Percentiles rank a stretch among this genome's conserved stretches.
Conservation (phyloP, 2,888 invertebrate species). For the Erpobdella octoculata region DNA sequence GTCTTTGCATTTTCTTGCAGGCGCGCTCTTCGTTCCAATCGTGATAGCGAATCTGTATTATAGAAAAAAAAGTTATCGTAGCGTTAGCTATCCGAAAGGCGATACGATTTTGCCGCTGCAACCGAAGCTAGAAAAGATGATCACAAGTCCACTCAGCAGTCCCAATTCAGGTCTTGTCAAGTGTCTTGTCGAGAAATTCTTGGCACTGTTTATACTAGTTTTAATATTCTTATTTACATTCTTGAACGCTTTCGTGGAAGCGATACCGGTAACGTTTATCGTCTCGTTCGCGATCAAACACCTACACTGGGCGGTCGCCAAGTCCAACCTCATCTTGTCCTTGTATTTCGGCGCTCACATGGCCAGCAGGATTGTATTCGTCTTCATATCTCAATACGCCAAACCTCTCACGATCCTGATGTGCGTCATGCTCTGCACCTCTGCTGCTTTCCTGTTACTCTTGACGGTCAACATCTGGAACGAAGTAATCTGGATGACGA, state of each 20-base stretch:
- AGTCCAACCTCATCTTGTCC: conserved; percentile 22
- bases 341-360: conserved; percentile 21
- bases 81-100: too few species aligned
- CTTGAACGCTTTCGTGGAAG: conserved; percentile 29
- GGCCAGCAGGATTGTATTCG: conserved; percentile 26
- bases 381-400: conserved; percentile 19
- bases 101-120: too few species aligned
- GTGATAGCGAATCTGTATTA: too few species aligned
- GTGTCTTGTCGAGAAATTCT: not conserved
- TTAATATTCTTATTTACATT: conserved; percentile 24
- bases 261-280: conserved; percentile 21
- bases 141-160: too few species aligned
- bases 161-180: too few species aligned
- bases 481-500: conserved; percentile 23
- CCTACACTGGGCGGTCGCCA: conserved; percentile 24
- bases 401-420: conserved; percentile 22
- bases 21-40: too few species aligned
- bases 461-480: conserved; percentile 4
- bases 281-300: conserved; percentile 26
- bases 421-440: conserved; percentile 16
- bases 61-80: too few species aligned
- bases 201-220: not conserved
- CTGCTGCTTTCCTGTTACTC: conserved; percentile 20
- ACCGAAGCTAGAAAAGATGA: too few species aligned
- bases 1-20: too few species aligned